phyloP scores from a whole-genome alignment of 2,113 vertebrate genomes.

The Puffinus mauretanicus region DNA sequence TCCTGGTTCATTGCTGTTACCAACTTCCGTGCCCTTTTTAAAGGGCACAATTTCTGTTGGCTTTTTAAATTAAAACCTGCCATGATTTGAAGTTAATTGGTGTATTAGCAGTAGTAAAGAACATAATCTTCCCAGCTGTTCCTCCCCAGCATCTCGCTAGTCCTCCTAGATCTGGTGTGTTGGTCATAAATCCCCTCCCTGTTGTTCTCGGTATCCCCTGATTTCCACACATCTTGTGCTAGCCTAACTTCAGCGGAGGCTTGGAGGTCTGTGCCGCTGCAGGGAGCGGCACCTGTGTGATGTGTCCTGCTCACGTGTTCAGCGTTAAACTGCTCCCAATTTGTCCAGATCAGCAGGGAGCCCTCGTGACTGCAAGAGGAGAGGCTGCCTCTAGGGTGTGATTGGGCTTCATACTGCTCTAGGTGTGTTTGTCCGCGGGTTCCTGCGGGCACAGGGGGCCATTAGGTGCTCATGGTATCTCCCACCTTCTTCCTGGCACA shows the following conservation, averaged over 20 bases:
- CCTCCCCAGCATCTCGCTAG: background rate
- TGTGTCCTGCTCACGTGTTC: background rate
- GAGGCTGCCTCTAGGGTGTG: background rate
- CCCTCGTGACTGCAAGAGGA: background rate
- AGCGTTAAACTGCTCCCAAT: background rate
- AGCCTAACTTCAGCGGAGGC: background rate
- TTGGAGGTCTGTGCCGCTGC: background rate
- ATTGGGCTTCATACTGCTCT: background rate
- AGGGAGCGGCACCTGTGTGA: background rate
- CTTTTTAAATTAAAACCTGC: background rate
- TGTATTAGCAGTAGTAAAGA: background rate
- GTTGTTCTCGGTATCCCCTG: background rate
- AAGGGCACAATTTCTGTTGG: background rate
- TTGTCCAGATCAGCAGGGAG: background rate
- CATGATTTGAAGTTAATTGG: background rate
- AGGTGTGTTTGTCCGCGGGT: background rate
- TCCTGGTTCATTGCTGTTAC: background rate
- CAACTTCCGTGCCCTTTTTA: background rate
- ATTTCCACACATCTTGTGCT: fast-evolving
- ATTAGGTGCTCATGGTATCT: background rate
- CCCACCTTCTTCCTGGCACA: background rate
- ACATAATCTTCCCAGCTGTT: background rate
- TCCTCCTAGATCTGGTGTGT: background rate
- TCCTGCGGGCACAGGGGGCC: background rate
- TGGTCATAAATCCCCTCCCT: background rate